Base-by-base conservation (phyloP, 2,113 vertebrate species). In the Chloebia gouldiae region DNA sequence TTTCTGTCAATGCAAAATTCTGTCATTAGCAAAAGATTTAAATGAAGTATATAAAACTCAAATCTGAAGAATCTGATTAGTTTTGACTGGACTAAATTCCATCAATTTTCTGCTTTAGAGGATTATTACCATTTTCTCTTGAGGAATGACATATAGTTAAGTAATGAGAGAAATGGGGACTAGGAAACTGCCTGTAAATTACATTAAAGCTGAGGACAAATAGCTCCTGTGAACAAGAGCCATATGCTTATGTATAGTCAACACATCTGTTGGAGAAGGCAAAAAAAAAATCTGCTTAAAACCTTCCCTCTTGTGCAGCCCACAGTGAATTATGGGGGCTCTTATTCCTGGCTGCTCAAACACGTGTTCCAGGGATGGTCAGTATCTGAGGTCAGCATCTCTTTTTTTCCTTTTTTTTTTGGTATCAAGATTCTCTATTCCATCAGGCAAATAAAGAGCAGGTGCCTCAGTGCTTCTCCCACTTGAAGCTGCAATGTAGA, bases 121-220 rank as follows among this genome's bases (percentile, higher is more conserved):
- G 42, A 86, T 86, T 86, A 81, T 92, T 95, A 86, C 22, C 9
- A 56, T 84, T 71, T 83, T 59, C 82, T 94, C 94, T 71, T n/a
- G 76, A 90, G 82, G 64, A 92, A 92, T 86, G 27, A 88, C 37
- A 73, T 83, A 56, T 69, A 78, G 72, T 95, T 94, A 88, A 94
- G 82, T 90, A 93, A 92, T 78, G 51, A 95, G 79, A 82, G 75
- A 86, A 88, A 93, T 15, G 39, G 45, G 50, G 80, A 47, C 80
- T 95, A 68, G 80, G 68, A 92, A 93, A 77, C 51, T 94, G 92
- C 80, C 82, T 93, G 85, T 70, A 94, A 86, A 92, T 97, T 83
- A 71, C 91, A 93, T 68, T 93, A 78, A 93, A 94, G 72, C 79
- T 93, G 92, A 64, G 88, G 88, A 60, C 47, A 93, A 94, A 84